These are phyloP conservation scores for Melanocharis versteri DNA, from an alignment of 2,113 vertebrate species.

Conservation along the genomic window DNA sequence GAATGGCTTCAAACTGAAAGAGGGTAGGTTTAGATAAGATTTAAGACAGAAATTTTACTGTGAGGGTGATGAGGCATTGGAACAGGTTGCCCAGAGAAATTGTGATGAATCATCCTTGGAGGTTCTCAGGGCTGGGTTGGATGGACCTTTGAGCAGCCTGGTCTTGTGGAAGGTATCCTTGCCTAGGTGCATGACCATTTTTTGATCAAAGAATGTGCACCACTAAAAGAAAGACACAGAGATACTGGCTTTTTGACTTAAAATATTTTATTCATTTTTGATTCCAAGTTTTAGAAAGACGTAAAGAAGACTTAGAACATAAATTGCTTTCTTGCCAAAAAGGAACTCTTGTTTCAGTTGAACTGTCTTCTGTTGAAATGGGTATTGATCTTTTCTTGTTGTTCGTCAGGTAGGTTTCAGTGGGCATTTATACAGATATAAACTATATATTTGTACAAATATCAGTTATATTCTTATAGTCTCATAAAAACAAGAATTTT, in stretches of 20 bases:
- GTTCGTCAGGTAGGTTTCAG: neutral
- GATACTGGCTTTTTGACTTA: neutral
- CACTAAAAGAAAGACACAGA: neutral
- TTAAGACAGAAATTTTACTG: neutral
- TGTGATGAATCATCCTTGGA: neutral
- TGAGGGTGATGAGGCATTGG: neutral
- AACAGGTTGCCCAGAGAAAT: neutral
- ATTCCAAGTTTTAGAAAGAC: neutral
- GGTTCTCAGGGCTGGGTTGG: rapidly evolving
- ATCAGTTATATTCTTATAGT: neutral
- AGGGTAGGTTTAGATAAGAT: neutral
- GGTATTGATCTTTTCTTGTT: neutral
- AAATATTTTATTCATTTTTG: neutral
- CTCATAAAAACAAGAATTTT: neutral
- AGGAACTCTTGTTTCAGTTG: neutral
- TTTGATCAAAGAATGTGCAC: neutral
- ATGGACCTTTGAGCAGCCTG: neutral
- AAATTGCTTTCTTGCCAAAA: neutral
- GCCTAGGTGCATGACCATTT: neutral
- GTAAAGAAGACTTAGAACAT: neutral
- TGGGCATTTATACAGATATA: neutral
- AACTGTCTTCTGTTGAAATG: neutral
- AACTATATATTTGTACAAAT: neutral
- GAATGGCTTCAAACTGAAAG: neutral
- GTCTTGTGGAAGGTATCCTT: rapidly evolving